Percentiles rank a stretch among this genome's conserved stretches.
Conservation (phyloP, 2,113 vertebrate species). For the Noturus placidus region DNA sequence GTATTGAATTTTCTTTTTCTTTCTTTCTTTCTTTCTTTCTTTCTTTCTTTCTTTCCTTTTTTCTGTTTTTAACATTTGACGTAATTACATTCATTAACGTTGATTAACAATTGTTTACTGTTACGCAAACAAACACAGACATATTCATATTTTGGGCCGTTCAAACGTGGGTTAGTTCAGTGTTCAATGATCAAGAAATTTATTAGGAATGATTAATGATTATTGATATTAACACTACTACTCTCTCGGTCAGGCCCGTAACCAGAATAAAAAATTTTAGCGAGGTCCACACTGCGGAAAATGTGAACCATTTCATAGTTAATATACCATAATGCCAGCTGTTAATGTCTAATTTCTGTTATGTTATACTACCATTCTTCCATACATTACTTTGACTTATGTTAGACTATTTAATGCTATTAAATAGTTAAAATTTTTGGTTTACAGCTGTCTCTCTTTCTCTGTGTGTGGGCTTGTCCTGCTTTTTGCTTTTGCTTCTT, state of each 20-base stretch:
- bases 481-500: not conserved
- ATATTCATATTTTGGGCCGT: not conserved
- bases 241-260: not conserved
- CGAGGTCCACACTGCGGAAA: not conserved
- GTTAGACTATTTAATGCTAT: not conserved
- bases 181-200: not conserved
- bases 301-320: not conserved
- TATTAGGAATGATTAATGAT: not conserved
- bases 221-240: not conserved
- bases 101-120: not conserved
- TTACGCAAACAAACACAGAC: not conserved
- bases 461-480: not conserved
- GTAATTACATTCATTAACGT: not conserved
- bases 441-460: not conserved
- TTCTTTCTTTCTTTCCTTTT: not conserved
- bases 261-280: not conserved
- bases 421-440: not conserved
- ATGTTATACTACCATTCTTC: not conserved
- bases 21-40: constrained; percentile 1
- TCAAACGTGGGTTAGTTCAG: not conserved
- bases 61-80: not conserved
- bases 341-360: not conserved
- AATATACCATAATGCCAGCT: not conserved
- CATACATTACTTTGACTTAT: not conserved
- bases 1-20: not conserved